These are phyloP conservation scores for Paramormyrops kingsleyae DNA, from an alignment of 2,113 vertebrate species.

Conservation along the genomic window DNA sequence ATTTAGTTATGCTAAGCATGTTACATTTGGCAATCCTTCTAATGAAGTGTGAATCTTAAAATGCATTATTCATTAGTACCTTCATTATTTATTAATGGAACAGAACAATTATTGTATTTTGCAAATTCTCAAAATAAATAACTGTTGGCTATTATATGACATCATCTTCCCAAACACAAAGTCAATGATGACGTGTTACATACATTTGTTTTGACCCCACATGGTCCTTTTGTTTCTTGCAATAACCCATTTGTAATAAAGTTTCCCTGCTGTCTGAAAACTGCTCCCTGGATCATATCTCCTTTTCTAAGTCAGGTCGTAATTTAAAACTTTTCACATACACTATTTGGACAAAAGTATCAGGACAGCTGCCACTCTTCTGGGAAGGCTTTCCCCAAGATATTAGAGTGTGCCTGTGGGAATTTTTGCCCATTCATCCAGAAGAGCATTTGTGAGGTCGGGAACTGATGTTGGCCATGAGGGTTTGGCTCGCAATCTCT, in stretches of 20 bases:
- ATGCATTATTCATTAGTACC: background rate
- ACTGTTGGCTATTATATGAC: background rate
- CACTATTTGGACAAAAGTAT: too few species aligned
- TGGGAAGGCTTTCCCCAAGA: too few species aligned
- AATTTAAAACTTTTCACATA: background rate
- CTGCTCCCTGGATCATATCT: background rate
- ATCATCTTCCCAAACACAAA: too few species aligned
- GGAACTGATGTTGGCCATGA: too few species aligned
- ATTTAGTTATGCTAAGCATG: too few species aligned
- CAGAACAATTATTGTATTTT: background rate
- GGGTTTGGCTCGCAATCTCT: too few species aligned
- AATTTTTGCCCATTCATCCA: too few species aligned
- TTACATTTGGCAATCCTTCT: background rate
- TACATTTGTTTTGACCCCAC: background rate
- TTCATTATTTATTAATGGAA: background rate
- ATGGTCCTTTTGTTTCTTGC: background rate
- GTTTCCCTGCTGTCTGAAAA: background rate
- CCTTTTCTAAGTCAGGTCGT: background rate
- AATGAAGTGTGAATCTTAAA: background rate
- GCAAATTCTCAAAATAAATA: background rate
- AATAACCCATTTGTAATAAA: background rate
- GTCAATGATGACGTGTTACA: too few species aligned
- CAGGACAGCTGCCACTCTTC: too few species aligned
- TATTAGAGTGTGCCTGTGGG: too few species aligned
- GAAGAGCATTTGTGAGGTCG: too few species aligned